phyloP scores from a whole-genome alignment of 1,140 invertebrate species.

The Scylla paramamosain region DNA sequence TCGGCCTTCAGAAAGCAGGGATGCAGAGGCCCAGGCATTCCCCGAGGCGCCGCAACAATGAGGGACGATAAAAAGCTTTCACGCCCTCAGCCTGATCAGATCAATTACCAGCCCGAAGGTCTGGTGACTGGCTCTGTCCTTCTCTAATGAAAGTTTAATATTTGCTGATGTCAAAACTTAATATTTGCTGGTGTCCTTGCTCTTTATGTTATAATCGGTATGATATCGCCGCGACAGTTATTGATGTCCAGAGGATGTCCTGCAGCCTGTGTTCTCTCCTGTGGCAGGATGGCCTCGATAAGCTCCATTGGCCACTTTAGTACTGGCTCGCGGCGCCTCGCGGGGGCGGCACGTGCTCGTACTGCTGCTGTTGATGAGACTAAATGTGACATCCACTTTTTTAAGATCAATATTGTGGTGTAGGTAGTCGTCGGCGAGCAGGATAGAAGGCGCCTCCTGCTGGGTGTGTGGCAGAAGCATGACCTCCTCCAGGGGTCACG shows the following conservation, averaged over 20 bases:
- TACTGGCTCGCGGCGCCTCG: neutral
- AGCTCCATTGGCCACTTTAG: neutral
- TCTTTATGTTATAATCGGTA: neutral
- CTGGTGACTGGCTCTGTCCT: neutral
- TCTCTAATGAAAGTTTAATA: neutral
- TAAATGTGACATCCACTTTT: too few species aligned
- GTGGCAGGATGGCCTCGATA: neutral
- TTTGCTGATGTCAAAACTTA: neutral
- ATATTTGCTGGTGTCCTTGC: neutral
- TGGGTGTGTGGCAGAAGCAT: conserved; percentile 24
- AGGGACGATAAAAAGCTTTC: neutral
- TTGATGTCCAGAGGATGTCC: neutral
- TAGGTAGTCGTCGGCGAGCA: too few species aligned
- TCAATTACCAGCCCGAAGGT: neutral
- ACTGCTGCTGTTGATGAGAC: neutral
- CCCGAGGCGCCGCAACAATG: neutral
- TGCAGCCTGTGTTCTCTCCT: neutral
- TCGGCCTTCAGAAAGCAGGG: neutral
- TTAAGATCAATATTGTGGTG: too few species aligned
- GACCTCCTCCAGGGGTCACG: conserved; percentile 50
- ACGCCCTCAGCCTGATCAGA: neutral
- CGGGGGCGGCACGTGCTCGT: neutral
- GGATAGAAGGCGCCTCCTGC: neutral
- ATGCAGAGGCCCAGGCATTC: neutral
- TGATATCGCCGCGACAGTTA: neutral